Evolutionary conservation across 2,888 invertebrate species (phyloP), one percentile per base, ranked within the genome.

Genomic region (Chalcis sispes): DNA sequence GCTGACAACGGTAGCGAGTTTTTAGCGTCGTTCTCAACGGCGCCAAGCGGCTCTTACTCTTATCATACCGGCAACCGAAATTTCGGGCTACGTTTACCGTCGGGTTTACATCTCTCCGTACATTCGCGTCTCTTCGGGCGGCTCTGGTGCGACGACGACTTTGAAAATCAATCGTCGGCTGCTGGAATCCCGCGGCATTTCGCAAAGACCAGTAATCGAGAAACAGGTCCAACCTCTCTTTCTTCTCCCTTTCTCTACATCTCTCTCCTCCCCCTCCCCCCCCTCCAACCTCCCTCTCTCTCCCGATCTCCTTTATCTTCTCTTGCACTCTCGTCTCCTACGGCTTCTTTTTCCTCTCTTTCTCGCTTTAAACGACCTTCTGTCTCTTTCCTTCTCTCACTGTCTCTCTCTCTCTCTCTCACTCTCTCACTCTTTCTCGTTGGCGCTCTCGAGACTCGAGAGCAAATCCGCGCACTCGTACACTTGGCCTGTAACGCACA

Each of bases 201-300:
- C 82, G 84, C 83, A 85, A 85, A 85, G 82, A 83, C 78, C 82
- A 83, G 80, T 82, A 85, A 72, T 82, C 83, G 82, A 82, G 83
- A 85, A 77, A 86, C 85, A 82, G 84, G 86, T 86, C 85, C 83
- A 36, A 67, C 67, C 61, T 73, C 75, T 70, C 70, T 64, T 59
- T 48, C 48, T 58, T 58, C 56, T 72, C 40, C 46, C 70, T 62
- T 61, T 50, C 52, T 59, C 54, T 46, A 36, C 13, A 18, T 46
- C 48, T 3, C 72, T 23, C 73, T 59, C 77, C 5, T 56, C 42
- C 65, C 15, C 48, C 8, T 58, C n/a, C 77, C 5, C 62, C 42
- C 65, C 15, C 48, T 15, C 62, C n/a, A 40, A 36, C 32, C 54
- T 42, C 10, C n/a, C 48, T 48, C 58, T 29, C n/a, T 25, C 54